Percentiles rank a stretch among this genome's conserved stretches.
These are phyloP conservation scores for Pygmarrhopalites habei DNA, from an alignment of 1,140 invertebrate species.

Conservation along the genomic window DNA sequence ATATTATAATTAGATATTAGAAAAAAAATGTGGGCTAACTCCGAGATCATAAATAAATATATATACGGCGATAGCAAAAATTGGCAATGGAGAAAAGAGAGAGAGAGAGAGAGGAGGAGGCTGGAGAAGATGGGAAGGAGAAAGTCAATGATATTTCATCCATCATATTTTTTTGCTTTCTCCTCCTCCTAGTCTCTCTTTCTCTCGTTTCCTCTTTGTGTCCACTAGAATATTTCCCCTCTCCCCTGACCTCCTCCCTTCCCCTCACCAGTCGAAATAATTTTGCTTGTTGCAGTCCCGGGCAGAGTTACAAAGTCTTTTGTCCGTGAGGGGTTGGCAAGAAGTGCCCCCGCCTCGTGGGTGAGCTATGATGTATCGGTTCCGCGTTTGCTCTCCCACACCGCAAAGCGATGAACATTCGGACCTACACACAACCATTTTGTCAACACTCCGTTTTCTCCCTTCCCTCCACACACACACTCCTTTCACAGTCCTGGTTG, in stretches of 20 bases:
- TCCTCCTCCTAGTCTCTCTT: conserved; percentile 5
- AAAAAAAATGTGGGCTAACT: conserved; percentile 14
- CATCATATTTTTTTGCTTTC: conserved; percentile 2
- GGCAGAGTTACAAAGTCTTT: conserved; percentile 32
- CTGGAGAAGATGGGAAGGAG: background rate
- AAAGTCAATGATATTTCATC: conserved; percentile 5
- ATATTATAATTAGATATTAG: too few species aligned
- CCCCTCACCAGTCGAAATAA: conserved; percentile 37
- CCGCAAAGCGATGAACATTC: conserved; percentile 51
- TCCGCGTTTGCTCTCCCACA: conserved; percentile 46
- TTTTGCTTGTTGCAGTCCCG: conserved; percentile 33
- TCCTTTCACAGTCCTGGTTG: too few species aligned
- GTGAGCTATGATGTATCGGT: conserved; percentile 36
- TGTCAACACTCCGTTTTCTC: conserved; percentile 45
- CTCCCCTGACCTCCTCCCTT: too few species aligned
- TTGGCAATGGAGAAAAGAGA: background rate
- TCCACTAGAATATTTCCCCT: conserved; percentile 8
- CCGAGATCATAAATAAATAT: conserved; percentile 26
- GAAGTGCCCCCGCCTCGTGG: conserved; percentile 19
- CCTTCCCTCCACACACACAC: background rate
- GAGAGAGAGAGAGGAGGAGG: background rate
- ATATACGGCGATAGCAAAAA: too few species aligned
- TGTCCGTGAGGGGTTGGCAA: conserved; percentile 34
- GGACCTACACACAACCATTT: conserved; percentile 44
- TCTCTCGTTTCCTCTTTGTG: background rate